phyloP scores from a whole-genome alignment of 1,140 invertebrate species.

The Colletes latitarsis region DNA sequence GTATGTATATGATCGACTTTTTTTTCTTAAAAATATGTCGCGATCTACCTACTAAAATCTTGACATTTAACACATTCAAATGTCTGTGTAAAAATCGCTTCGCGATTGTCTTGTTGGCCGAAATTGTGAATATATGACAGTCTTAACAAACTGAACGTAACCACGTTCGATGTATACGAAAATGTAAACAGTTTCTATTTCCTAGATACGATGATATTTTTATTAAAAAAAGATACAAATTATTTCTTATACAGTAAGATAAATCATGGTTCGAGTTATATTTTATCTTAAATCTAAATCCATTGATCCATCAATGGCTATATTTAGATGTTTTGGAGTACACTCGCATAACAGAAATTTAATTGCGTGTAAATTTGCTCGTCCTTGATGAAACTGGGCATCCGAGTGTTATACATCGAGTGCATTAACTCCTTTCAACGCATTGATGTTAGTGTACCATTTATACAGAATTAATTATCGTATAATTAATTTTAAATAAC shows the following conservation, averaged over 20 bases:
- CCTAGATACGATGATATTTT: too few species aligned
- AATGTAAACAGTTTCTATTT: too few species aligned
- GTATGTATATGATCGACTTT: too few species aligned
- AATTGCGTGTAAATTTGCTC: neutral
- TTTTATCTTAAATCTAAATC: neutral
- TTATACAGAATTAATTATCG: slow-evolving; percentile 26
- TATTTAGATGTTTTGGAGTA: neutral
- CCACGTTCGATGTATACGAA: too few species aligned
- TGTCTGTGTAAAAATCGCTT: too few species aligned
- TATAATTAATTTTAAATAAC: slow-evolving; percentile 33
- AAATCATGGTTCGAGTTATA: neutral
- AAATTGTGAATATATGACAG: too few species aligned
- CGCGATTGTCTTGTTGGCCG: too few species aligned
- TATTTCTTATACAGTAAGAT: neutral
- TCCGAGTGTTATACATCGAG: neutral
- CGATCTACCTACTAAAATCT: too few species aligned
- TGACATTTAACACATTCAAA: too few species aligned
- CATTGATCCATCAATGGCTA: neutral
- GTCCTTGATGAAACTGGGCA: slow-evolving; percentile 3
- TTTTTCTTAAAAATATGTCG: too few species aligned
- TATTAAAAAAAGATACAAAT: too few species aligned
- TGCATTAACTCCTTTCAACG: neutral
- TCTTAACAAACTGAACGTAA: too few species aligned
- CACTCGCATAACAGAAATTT: neutral
- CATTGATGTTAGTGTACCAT: neutral